Evolutionary conservation across 53 echinoderm and acorn worm species (phyloP), one percentile per base, ranked within the genome.

Genomic region (Henricia sp.): DNA sequence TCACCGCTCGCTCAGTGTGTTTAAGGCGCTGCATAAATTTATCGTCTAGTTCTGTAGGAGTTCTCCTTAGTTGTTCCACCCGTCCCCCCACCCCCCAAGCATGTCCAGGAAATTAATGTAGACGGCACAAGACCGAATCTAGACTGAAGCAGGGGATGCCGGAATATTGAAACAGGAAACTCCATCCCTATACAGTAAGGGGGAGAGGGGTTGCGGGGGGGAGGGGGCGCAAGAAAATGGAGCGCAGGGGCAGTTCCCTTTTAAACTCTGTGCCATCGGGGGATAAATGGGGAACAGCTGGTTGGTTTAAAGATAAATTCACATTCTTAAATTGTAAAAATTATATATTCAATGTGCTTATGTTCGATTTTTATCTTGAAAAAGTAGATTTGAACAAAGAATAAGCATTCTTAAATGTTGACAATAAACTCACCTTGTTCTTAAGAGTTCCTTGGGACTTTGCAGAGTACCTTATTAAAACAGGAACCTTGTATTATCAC

Each of bases 41-140:
- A n/a, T n/a, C n/a, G n/a, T n/a, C n/a, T n/a, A n/a, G n/a, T n/a
- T n/a, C 5, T 13, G 11, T 27, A 60, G 8, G 28, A 9, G 13
- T 23, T 17, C 34, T 66, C 23, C 67, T 5, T 34, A 2, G 51
- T 57, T 37, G 12, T n/a, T 23, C 50, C 52, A 36, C 39, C 50
- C 34, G 10, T 26, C 21, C 20, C 76, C 43, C 60, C 62, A 24
- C 77, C 19, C 13, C 33, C 53, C 28, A 4, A 37, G 21, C 54
- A 34, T 54, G 54, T 56, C 63, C 85, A 85, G 85, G 85, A 85
- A 85, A 85, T 72, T 65, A 62, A 64, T 64, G 50, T 72, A 85
- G 70, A 84, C 84, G 71, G 58, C 69, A 71, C 54, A 39, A 71
- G 71, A 72, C 57, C 38, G 55, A 53, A 83, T 83, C 53, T 68